A percentile compares a stretch with the other conserved stretches of the same genome.
phyloP scores from a whole-genome alignment of 2,888 invertebrate genomes.

The Spisula subtruncata region DNA sequence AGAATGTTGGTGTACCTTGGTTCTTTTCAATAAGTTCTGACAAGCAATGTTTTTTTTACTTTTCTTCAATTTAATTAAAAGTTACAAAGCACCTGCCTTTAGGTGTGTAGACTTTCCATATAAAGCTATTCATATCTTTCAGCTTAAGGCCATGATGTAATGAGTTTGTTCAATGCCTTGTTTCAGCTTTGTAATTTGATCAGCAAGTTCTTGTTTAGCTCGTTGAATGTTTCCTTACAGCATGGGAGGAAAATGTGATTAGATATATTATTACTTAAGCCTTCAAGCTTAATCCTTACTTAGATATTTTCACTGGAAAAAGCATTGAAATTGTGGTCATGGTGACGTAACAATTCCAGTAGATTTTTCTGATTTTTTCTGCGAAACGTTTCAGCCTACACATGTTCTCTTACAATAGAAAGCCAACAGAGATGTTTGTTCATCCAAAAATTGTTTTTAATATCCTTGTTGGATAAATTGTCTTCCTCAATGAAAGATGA shows the following conservation, averaged over 20 bases:
- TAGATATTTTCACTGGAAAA: neutral
- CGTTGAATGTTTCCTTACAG: neutral
- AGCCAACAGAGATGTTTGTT: neutral
- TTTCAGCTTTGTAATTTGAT: slow-evolving; percentile 11
- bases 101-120: neutral
- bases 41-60: neutral
- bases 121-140: neutral
- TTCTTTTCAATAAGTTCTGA: neutral
- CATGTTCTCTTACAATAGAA: neutral
- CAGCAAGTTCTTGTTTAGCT: neutral
- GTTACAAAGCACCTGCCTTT: slow-evolving; percentile 6
- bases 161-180: neutral
- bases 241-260: neutral
- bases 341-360: neutral
- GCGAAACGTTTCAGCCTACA: neutral
- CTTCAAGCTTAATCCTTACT: neutral
- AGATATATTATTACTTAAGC: neutral
- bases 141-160: neutral
- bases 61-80: slow-evolving; percentile 20
- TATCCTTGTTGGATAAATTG: neutral
- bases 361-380: neutral
- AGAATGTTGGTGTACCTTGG: neutral
- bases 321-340: neutral
- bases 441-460: neutral
- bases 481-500: neutral